phyloP scores from a whole-genome alignment of 2,113 vertebrate genomes.

The Shinisaurus crocodilurus region DNA sequence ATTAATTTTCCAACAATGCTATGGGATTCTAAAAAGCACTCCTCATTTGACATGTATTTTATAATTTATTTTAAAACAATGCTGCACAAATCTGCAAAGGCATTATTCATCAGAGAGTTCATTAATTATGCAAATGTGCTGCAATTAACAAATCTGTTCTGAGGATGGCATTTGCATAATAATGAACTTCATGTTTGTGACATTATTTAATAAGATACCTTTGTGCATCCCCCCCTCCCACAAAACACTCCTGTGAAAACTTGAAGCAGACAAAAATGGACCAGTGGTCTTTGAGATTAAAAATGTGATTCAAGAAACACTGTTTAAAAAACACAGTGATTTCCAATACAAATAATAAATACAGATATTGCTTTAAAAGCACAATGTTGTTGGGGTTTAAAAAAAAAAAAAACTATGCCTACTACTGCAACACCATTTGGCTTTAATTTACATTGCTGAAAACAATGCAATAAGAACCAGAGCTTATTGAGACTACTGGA shows the following conservation, averaged over 20 bases:
- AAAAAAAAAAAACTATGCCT: slow-evolving; percentile 51
- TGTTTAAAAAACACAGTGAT: slow-evolving; percentile 64
- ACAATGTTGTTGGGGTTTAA: slow-evolving; percentile 22
- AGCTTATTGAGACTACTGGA: slow-evolving; percentile 54
- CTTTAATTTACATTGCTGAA: slow-evolving; percentile 63
- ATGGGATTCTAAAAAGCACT: slow-evolving; percentile 79
- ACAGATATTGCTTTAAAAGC: slow-evolving; percentile 54
- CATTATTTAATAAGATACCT: slow-evolving; percentile 93
- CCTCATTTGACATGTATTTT: slow-evolving; percentile 88
- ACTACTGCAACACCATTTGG: slow-evolving; percentile 51
- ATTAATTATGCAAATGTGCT: slow-evolving; percentile 97
- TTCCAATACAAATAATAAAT: slow-evolving; percentile 63
- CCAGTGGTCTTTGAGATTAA: slow-evolving; percentile 66
- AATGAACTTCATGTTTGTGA: slow-evolving; percentile 91
- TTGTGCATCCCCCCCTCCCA: slow-evolving; percentile 78
- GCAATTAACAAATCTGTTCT: slow-evolving; percentile 96
- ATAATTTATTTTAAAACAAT: slow-evolving; percentile 94
- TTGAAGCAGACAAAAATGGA: slow-evolving; percentile 72
- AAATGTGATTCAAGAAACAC: slow-evolving; percentile 56
- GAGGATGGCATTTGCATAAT: slow-evolving; percentile 92
- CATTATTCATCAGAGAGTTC: slow-evolving; percentile 95
- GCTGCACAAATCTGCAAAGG: slow-evolving; percentile 89
- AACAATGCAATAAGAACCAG: slow-evolving; percentile 45
- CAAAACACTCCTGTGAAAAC: slow-evolving; percentile 77
- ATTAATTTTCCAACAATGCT: slow-evolving; percentile 86